Evolutionary conservation across 2,113 vertebrate genomes (phyloP).

Genomic region (Psephotus haematonotus): DNA sequence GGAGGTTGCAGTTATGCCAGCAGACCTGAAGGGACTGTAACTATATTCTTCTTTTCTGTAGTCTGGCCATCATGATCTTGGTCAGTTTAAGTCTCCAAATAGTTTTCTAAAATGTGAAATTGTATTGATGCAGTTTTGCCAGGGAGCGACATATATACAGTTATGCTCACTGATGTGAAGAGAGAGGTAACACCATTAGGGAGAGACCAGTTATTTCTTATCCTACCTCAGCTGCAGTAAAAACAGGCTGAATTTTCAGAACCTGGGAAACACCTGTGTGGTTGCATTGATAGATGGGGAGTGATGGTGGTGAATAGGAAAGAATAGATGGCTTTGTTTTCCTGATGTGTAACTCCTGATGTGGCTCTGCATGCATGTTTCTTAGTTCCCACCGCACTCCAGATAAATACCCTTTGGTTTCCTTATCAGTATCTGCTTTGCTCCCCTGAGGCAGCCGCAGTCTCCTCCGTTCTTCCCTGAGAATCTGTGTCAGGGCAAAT

Average conservation of each 20-base stretch:
- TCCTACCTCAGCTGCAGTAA: neutral
- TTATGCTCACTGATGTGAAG: neutral
- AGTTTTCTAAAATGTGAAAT: neutral
- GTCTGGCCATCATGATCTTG: neutral
- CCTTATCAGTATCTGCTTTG: neutral
- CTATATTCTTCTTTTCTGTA: neutral
- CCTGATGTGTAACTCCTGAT: neutral
- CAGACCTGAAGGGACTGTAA: neutral
- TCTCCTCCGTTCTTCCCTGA: neutral
- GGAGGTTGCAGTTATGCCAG: neutral
- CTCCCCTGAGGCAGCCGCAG: fast-evolving
- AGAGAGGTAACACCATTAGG: neutral
- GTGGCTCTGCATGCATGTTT: neutral
- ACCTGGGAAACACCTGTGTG: neutral
- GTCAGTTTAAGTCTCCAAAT: neutral
- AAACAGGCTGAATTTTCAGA: neutral
- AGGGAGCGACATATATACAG: neutral
- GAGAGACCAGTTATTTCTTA: neutral
- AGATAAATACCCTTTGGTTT: neutral
- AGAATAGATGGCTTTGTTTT: neutral
- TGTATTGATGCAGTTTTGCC: neutral
- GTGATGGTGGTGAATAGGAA: neutral
- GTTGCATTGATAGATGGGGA: neutral
- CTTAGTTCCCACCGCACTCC: neutral
- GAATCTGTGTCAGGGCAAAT: neutral